phyloP scores from a whole-genome alignment of 2,888 invertebrate genomes.

The Cryptus viduatorius region DNA sequence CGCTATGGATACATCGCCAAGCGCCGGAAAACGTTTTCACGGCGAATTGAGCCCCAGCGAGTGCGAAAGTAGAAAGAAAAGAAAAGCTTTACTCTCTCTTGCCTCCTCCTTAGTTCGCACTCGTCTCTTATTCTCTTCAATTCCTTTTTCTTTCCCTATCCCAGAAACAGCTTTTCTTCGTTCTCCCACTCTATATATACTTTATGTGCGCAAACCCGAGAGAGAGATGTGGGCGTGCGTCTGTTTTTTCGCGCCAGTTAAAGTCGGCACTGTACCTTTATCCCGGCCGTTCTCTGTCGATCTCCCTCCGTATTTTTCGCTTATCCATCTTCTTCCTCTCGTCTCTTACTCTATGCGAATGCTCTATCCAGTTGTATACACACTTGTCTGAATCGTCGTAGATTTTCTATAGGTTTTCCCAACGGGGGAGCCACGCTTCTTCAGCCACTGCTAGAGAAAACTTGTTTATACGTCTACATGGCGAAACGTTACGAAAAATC shows the following conservation, averaged over 20 bases:
- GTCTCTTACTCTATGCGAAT: slow-evolving; percentile 57
- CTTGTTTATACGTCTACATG: slow-evolving; percentile 75
- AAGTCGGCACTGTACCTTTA: slow-evolving; percentile 21
- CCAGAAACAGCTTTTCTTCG: slow-evolving; percentile 46
- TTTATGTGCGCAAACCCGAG: slow-evolving; percentile 48
- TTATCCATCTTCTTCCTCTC: not conserved
- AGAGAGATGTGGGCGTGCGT: slow-evolving; percentile 60
- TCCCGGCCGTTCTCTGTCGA: slow-evolving; percentile 13
- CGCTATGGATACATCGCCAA: slow-evolving; percentile 63
- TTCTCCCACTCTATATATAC: slow-evolving; percentile 32
- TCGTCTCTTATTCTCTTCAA: slow-evolving; percentile 28
- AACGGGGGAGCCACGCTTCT: slow-evolving; percentile 62
- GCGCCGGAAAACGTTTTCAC: slow-evolving; percentile 74
- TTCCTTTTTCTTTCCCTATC: slow-evolving; percentile 28
- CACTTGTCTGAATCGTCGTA: slow-evolving; percentile 77
- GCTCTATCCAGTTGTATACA: slow-evolving; percentile 64
- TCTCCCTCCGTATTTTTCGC: not conserved
- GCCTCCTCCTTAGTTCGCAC: not conserved
- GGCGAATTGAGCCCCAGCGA: slow-evolving; percentile 75
- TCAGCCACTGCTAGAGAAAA: slow-evolving; percentile 63
- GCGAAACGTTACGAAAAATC: slow-evolving; percentile 73
- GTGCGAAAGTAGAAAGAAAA: slow-evolving; percentile 58
- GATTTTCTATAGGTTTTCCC: slow-evolving; percentile 79
- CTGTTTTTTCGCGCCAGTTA: slow-evolving; percentile 56
- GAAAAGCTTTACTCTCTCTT: slow-evolving; percentile 61